Evolutionary conservation across 1,140 invertebrate species (phyloP).

Genomic region (Asbolus verrucosus): DNA sequence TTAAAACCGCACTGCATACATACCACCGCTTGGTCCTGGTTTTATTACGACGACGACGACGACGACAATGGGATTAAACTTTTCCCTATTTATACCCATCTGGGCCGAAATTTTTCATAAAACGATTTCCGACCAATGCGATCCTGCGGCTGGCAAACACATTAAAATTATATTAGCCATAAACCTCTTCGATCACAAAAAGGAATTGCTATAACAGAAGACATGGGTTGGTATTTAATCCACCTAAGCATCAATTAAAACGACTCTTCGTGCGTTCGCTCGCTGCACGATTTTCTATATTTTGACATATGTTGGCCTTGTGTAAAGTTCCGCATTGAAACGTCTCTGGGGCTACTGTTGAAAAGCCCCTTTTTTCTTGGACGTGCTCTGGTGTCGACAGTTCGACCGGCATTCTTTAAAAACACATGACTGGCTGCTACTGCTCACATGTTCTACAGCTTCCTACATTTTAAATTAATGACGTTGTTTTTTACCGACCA

Average conservation of each 20-base stretch:
- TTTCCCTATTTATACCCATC: slow-evolving; percentile 35
- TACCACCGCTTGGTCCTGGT: slow-evolving; percentile 32
- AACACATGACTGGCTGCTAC: slow-evolving; percentile 31
- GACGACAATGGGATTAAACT: slow-evolving; percentile 37
- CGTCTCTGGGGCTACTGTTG: slow-evolving; percentile 7
- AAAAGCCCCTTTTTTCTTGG: slow-evolving; percentile 32
- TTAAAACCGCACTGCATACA: slow-evolving; percentile 33
- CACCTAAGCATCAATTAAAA: slow-evolving; percentile 21
- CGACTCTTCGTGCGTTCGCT: not conserved
- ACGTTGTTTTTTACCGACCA: slow-evolving; percentile 37
- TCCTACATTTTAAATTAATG: slow-evolving; percentile 38
- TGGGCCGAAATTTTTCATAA: slow-evolving; percentile 21
- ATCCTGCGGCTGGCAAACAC: slow-evolving; percentile 4
- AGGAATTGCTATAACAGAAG: no score
- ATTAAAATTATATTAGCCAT: slow-evolving; percentile 37
- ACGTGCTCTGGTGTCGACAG: slow-evolving; percentile 25
- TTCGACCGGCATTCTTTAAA: slow-evolving; percentile 36
- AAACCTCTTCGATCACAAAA: slow-evolving; percentile 27
- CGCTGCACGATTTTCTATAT: slow-evolving; percentile 13
- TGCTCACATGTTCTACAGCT: slow-evolving; percentile 35
- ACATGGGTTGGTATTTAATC: slow-evolving; percentile 7
- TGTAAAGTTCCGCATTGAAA: slow-evolving; percentile 32
- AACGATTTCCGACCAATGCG: slow-evolving; percentile 24
- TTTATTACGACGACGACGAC: slow-evolving; percentile 32
- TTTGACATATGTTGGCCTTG: slow-evolving; percentile 11